Evolutionary conservation across 2,888 invertebrate genomes (phyloP), one percentile per base, ranked within the genome.

Genomic region (Calameuta filiformis): DNA sequence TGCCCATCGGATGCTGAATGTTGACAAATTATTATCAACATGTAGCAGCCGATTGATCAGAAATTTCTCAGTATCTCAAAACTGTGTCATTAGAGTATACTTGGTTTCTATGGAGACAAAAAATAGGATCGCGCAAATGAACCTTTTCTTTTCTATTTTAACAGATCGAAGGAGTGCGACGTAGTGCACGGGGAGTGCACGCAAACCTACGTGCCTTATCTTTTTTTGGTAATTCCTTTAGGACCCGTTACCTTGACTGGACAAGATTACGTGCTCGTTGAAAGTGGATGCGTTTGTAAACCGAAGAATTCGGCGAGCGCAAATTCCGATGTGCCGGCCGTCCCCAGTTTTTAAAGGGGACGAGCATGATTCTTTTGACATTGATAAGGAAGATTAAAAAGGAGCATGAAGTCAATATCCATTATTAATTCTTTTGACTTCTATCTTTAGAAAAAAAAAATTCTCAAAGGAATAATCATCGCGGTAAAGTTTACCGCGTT

Each of bases 241-340:
- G 97, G 98, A 11, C 97, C 97, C 23, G 97, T 97, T 31, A 97
- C 97, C 15, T 92, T 97, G 31, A 97, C 97, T 4, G 97, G 98
- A 9, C 98, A 98, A 91, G 98, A 98, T 92, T 98, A 98, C 92
- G 97, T 98, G n/a, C 93, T 98, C 75, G 97, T 98, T 35, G 98
- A 98, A 91, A 97, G 97, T 86, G 98, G 98, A n/a, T 98, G 98
- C 90, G 97, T 97, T 37, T 98, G 98, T 91, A 93, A 94, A 85
- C 95, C 95, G 37, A 95, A 95, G 87, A 91, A 91, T 87, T 90
- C 89, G 83, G 86, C 85, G 75, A 86, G 85, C 81, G 80, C 83
- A 73, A 80, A 82, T 74, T 80, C 85, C 79, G 88, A 87, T 73
- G 82, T 87, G 12, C 88, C 90, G 73, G 82, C 85, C 68, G 84